Conservation (phyloP, 1,140 invertebrate species). For the Ruditapes philippinarum region DNA sequence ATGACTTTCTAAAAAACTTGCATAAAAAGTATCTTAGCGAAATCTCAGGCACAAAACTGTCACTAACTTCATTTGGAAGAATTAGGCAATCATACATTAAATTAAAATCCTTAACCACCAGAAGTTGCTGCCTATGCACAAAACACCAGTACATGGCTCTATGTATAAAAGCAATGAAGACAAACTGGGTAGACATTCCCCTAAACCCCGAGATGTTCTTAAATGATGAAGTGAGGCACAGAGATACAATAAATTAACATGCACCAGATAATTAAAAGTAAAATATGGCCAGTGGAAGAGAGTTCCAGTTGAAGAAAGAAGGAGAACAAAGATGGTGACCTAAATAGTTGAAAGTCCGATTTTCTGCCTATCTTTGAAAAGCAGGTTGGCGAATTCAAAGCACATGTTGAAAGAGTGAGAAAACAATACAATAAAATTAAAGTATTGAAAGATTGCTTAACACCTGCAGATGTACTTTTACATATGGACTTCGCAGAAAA, state of each 20-base stretch:
- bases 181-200: too few relatives aligned
- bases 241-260: not conserved
- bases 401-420: not conserved
- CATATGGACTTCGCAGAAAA: too few relatives aligned
- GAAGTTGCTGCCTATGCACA: slow-evolving; percentile 21
- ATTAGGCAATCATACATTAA: slow-evolving; percentile 6
- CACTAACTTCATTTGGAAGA: slow-evolving; percentile 15
- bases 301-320: slow-evolving; percentile 31
- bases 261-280: not conserved
- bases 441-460: not conserved
- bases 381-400: not conserved
- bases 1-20: slow-evolving; percentile 4
- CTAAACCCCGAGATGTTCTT: too few relatives aligned
- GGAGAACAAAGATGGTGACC: slow-evolving; percentile 37
- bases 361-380: not conserved
- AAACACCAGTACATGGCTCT: slow-evolving; percentile 29
- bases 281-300: slow-evolving; percentile 24
- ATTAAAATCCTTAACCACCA: not conserved
- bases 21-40: slow-evolving; percentile 15
- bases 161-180: slow-evolving; percentile 3
- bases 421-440: slow-evolving; percentile 28
- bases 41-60: not conserved
- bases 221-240: not conserved
- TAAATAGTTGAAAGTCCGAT: slow-evolving; percentile 3
- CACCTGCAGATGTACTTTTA: not conserved